Evolutionary conservation across 2,888 invertebrate genomes (phyloP).

Genomic region (Octodonta nipae): DNA sequence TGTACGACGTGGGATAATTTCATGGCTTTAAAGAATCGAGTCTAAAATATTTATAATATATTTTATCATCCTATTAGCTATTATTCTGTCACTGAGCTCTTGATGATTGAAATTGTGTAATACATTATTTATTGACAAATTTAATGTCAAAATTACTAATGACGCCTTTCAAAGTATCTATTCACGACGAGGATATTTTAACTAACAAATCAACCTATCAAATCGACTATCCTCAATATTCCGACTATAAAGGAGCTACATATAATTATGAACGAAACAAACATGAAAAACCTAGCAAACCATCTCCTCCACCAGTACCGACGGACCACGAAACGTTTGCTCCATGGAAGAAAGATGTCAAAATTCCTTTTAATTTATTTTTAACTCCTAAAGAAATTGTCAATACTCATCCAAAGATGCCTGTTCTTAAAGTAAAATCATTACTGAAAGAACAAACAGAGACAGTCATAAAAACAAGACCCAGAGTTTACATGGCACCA

Average conservation of each 20-base stretch:
- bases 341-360: conserved; percentile 17
- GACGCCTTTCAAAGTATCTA: too few relatives aligned
- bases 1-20: neutral
- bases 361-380: conserved; percentile 28
- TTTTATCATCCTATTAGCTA: too few relatives aligned
- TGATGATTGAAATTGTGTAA: too few relatives aligned
- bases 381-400: conserved; percentile 27
- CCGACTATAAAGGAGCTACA: conserved; percentile 8
- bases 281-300: conserved; percentile 14
- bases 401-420: conserved; percentile 21
- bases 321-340: conserved; percentile 25
- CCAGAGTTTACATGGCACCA: conserved; percentile 29
- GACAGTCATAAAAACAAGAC: conserved; percentile 27
- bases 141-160: neutral
- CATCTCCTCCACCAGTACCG: conserved; percentile 10
- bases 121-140: too few relatives aligned
- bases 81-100: too few relatives aligned
- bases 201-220: conserved; percentile 23
- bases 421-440: conserved; percentile 13
- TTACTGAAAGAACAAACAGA: conserved; percentile 15
- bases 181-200: conserved; percentile 23
- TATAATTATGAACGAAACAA: conserved; percentile 14
- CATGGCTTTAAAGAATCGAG: too few relatives aligned
- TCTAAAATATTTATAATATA: too few relatives aligned
- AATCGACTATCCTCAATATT: conserved; percentile 24